Evolutionary conservation across 2,113 vertebrate genomes (phyloP).

Genomic region (Nanorana parkeri): DNA sequence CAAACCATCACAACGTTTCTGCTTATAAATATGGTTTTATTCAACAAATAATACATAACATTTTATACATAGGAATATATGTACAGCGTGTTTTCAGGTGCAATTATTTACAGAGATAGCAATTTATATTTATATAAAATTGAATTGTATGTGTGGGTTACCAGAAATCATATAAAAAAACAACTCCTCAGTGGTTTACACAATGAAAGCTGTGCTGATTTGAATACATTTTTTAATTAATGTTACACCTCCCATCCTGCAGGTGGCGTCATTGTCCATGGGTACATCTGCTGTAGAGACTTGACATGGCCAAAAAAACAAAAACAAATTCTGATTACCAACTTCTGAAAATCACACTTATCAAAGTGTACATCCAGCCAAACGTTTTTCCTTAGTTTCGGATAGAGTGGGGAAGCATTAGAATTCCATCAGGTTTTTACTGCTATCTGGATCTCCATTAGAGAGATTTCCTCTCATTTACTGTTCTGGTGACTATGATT

Average conservation of each 20-base stretch:
- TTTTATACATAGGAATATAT: constrained; percentile 38
- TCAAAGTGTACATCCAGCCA: too few species aligned
- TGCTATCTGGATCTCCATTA: too few species aligned
- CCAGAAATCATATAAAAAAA: background rate
- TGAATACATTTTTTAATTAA: background rate
- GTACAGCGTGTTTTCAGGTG: constrained; percentile 30
- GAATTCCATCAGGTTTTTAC: too few species aligned
- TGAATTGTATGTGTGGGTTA: constrained; percentile 4
- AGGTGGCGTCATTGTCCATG: constrained; percentile 15
- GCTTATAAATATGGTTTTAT: constrained; percentile 43
- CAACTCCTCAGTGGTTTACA: background rate
- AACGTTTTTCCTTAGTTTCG: too few species aligned
- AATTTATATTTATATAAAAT: constrained; percentile 28
- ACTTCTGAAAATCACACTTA: too few species aligned
- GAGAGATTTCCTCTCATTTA: too few species aligned
- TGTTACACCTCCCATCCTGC: constrained; percentile 42
- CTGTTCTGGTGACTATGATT: too few species aligned
- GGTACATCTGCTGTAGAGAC: background rate
- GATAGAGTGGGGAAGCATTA: too few species aligned
- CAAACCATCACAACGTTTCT: background rate
- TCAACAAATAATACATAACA: constrained; percentile 34
- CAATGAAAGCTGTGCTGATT: background rate
- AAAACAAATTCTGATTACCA: too few species aligned
- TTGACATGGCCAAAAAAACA: too few species aligned
- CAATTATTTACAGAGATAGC: constrained; percentile 39